These are phyloP conservation scores for Struthidea cinerea DNA, from an alignment of 2,113 vertebrate species.

Conservation along the genomic window DNA sequence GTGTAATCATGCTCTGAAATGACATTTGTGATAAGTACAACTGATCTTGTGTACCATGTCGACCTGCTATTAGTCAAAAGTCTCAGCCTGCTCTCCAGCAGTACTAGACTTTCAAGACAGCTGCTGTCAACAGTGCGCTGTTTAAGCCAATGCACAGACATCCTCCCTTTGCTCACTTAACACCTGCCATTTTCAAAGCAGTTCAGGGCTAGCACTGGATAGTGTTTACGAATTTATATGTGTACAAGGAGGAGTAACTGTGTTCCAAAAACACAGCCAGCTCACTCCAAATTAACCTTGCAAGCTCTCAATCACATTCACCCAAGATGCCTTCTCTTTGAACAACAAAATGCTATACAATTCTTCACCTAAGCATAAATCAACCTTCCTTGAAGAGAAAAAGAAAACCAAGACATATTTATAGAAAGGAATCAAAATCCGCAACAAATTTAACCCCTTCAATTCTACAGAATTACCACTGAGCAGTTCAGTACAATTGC, in stretches of 20 bases:
- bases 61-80: neutral
- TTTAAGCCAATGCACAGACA: neutral
- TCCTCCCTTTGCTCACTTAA: neutral
- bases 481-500: neutral
- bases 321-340: neutral
- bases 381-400: neutral
- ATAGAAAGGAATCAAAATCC: neutral
- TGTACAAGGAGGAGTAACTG: neutral
- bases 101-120: neutral
- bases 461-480: neutral
- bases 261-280: neutral
- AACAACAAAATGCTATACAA: neutral
- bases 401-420: neutral
- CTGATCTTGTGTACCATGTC: neutral
- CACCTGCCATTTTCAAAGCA: neutral
- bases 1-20: neutral
- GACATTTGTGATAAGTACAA: neutral
- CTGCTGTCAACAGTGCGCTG: neutral
- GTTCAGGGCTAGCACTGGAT: neutral
- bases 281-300: neutral
- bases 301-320: neutral
- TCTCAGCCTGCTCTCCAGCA: neutral
- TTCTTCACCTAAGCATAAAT: neutral
- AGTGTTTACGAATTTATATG: neutral
- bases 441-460: neutral